A percentile compares a stretch with the other conserved stretches of the same genome.
These are phyloP conservation scores for Ptilonorhynchus violaceus DNA, from an alignment of 2,113 vertebrate genomes.

Conservation along the genomic window DNA sequence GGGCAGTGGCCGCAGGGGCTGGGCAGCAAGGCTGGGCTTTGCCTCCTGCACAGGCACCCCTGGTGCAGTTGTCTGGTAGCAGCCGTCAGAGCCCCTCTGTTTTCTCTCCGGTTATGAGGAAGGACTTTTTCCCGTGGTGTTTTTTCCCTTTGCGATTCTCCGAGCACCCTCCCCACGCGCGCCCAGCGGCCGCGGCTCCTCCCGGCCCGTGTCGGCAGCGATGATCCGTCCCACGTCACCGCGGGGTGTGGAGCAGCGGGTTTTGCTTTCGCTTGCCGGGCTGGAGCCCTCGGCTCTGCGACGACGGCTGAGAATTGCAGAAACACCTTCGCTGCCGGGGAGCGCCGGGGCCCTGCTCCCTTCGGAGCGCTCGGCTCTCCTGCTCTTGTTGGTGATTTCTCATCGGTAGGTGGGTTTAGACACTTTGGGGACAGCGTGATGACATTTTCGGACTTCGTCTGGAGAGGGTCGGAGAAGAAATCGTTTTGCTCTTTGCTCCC, in stretches of 20 bases:
- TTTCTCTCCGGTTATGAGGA: not conserved
- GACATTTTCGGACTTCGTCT: not conserved
- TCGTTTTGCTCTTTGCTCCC: not conserved
- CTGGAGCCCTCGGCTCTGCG: not conserved
- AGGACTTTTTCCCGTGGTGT: not conserved
- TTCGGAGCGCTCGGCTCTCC: rapidly evolving
- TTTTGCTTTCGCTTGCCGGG: slow-evolving; percentile 19
- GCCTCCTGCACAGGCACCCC: not conserved
- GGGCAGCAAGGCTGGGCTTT: not conserved
- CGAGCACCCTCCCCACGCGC: rapidly evolving
- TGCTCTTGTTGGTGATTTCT: not conserved
- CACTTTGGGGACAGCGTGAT: not conserved
- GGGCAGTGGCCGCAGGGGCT: not conserved
- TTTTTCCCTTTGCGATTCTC: not conserved
- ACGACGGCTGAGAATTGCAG: rapidly evolving
- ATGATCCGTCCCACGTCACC: not conserved
- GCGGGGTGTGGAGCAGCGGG: not conserved
- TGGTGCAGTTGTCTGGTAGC: rapidly evolving
- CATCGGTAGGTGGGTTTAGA: not conserved
- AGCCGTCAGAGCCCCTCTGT: rapidly evolving
- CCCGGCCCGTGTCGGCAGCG: not conserved
- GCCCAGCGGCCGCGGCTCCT: not conserved
- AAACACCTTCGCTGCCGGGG: not conserved
- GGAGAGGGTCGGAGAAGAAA: rapidly evolving
- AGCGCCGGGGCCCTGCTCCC: too few species aligned